Evolutionary conservation across 2,888 invertebrate genomes (phyloP).

Genomic region (Drosophila merina): DNA sequence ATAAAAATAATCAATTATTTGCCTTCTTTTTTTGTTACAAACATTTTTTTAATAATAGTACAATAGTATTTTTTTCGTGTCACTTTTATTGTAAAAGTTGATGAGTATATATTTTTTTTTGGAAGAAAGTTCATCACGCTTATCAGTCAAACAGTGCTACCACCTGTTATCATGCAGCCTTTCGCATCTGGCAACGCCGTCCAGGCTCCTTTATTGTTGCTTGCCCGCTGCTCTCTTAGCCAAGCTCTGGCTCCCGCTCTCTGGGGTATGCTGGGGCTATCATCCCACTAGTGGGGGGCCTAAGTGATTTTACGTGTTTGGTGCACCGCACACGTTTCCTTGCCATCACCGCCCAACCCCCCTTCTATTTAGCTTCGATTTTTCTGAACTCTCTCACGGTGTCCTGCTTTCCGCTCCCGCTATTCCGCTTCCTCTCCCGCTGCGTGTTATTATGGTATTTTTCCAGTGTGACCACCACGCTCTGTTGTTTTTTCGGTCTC

Average conservation of each 20-base stretch:
- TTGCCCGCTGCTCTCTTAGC: constrained; percentile 43
- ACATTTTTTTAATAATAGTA: too few species aligned
- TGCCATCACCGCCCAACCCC: constrained; percentile 20
- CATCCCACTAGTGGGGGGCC: constrained; percentile 30
- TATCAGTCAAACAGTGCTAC: constrained; percentile 58
- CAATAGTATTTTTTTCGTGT: too few species aligned
- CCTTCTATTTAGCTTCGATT: constrained; percentile 48
- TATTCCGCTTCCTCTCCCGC: constrained; percentile 21
- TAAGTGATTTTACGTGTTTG: constrained; percentile 82
- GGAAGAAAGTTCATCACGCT: not conserved
- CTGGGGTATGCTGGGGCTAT: constrained; percentile 30
- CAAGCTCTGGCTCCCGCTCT: constrained; percentile 34
- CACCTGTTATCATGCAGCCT: constrained; percentile 62
- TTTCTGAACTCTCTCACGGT: constrained; percentile 45
- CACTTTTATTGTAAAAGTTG: too few species aligned
- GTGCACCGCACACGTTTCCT: constrained; percentile 77
- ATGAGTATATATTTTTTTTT: too few species aligned
- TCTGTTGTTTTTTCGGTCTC: constrained; percentile 45
- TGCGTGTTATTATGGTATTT: constrained; percentile 50
- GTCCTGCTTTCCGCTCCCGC: constrained; percentile 11
- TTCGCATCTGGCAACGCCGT: constrained; percentile 70
- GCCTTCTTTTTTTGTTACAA: too few species aligned
- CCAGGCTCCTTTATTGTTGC: constrained; percentile 26
- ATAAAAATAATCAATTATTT: not conserved
- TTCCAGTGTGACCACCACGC: constrained; percentile 45